A percentile compares a stretch with the other conserved stretches of the same genome.
phyloP scores from a whole-genome alignment of 2,113 vertebrate genomes.

The Lethenteron camtschaticum region DNA sequence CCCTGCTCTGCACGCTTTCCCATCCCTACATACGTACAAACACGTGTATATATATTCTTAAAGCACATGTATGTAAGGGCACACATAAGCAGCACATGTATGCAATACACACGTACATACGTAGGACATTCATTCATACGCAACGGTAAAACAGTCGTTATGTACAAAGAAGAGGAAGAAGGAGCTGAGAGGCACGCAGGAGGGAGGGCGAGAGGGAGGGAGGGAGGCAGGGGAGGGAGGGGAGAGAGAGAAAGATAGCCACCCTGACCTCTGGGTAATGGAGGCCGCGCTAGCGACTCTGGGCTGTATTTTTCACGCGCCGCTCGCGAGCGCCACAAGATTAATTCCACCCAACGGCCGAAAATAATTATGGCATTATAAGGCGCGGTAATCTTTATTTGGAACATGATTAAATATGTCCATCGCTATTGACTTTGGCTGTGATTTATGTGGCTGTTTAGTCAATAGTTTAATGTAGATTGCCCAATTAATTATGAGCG shows the following conservation, averaged over 20 bases:
- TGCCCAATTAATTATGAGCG: constrained; percentile 98
- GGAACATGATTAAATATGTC: constrained; percentile 98
- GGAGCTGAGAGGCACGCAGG: background rate
- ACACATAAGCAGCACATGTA: background rate
- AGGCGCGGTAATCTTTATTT: constrained; percentile 86
- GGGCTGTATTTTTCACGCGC: constrained; percentile 2
- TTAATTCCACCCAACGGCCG: constrained; percentile 80
- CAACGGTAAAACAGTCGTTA: background rate
- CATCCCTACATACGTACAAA: background rate
- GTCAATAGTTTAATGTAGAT: constrained; percentile 98
- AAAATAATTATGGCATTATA: constrained; percentile 84
- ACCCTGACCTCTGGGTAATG: constrained; percentile 4
- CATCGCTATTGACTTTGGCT: constrained; percentile 75
- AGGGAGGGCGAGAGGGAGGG: background rate
- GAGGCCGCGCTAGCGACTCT: background rate
- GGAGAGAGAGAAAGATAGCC: constrained; percentile 1
- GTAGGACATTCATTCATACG: background rate
- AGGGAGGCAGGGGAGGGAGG: background rate
- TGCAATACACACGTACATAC: background rate
- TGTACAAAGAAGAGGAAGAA: background rate
- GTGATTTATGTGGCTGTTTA: constrained; percentile 99
- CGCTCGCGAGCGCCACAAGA: constrained; percentile 37
- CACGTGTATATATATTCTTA: background rate
- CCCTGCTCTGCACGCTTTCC: no score
- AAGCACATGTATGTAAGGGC: background rate